Evolutionary conservation across 2,888 invertebrate genomes (phyloP), one percentile per base, ranked within the genome.

Genomic region (Crocallis elinguaria): DNA sequence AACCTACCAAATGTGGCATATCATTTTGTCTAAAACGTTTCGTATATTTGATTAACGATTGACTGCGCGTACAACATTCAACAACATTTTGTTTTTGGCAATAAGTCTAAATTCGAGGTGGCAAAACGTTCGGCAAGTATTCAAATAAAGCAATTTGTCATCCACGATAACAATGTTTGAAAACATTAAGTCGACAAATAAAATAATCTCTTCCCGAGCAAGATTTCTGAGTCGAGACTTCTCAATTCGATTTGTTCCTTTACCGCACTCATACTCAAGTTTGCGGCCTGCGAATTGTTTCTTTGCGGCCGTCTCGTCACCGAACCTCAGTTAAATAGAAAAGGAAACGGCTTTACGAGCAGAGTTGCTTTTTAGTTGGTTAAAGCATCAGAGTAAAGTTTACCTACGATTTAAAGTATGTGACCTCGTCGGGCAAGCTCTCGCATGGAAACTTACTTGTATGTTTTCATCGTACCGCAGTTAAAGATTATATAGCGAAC

Each of bases 111-210:
- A 51, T 42, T 35, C 27, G 61, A 69, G 68, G 59, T 63, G 49
- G 12, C 16, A 30, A 41, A n/a, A 21, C 6, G 21, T 19, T 41
- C 13, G 21, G 6, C 29, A 36, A 49, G 27, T 23, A 57, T 64
- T 60, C 11, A 60, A 67, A 73, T 69, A 74, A 75, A 82, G 73
- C 64, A 78, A 80, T 82, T 82, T 79, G 71, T 83, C 79, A 78
- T 74, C 62, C 62, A 56, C 64, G 75, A 79, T 83, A 80, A 79
- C 66, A 62, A 62, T 71, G 67, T 79, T 84, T 73, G 74, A 74
- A 79, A 79, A 75, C 77, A 76, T 78, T 29, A 29, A 29, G 67
- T 73, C 75, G 60, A 67, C 68, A 76, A 79, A 81, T 83, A 79
- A 83, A 82, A 78, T 82, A 77, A 83, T 82, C 73, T 77, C 60